These are phyloP conservation scores for Ginglymostoma cirratum DNA, from an alignment of 2,113 vertebrate genomes.

Conservation along the genomic window DNA sequence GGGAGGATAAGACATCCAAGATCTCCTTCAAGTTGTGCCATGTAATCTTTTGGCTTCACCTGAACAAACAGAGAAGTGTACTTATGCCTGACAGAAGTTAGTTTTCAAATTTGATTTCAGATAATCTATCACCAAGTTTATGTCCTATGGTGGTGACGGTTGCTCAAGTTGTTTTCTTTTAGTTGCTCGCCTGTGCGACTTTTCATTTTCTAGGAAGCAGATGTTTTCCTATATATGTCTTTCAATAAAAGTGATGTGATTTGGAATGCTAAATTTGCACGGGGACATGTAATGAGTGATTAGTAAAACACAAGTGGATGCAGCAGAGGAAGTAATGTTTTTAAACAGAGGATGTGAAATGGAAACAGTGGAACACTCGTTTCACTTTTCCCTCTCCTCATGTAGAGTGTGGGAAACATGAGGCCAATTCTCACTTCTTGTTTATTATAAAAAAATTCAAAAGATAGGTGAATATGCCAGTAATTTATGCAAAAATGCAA, in stretches of 20 bases:
- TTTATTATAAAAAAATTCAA: neutral
- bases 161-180: neutral
- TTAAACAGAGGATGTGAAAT: neutral
- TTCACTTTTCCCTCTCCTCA: neutral
- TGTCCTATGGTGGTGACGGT: neutral
- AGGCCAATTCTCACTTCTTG: neutral
- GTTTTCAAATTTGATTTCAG: no score
- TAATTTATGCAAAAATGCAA: neutral
- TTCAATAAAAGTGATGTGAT: neutral
- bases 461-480: no score
- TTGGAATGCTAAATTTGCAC: neutral
- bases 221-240: neutral
- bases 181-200: neutral
- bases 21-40: neutral
- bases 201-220: neutral
- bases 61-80: neutral
- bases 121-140: neutral
- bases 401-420: neutral
- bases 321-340: neutral
- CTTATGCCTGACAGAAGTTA: neutral
- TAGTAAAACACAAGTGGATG: neutral
- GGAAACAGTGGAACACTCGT: neutral
- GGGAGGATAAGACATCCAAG: neutral
- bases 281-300: neutral
- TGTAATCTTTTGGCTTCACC: neutral